Base-by-base conservation (phyloP, 2,888 invertebrate species). In the Sinopyrophorus schimmeli region DNA sequence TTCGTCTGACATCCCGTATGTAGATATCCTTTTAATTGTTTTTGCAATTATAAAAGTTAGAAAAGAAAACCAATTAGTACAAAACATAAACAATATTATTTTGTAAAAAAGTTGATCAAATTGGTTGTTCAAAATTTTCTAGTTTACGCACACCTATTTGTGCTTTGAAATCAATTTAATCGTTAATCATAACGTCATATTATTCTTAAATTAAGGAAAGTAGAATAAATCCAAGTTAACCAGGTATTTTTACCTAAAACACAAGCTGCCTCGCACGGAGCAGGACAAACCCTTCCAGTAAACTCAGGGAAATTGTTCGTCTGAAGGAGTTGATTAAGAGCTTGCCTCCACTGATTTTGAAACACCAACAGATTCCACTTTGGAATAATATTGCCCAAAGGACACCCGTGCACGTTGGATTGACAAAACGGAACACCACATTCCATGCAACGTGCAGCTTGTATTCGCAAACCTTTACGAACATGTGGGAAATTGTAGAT, bases 371-470 rank as follows among this genome's bases (percentile, higher is more conserved):
- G 93, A 75, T 99, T 99, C 96, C 97, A 99, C 76, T 96, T 96
- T 40, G 99, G 99, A 59, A 99, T 95, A 61, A 99, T 94, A 74
- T 99, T 99, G 18, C 97, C 97, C 23, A 99, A 81, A 1, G 98
- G 98, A 70, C 98, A 99, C 32, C 98, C 98, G 71, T 96, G 92
- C 23, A 83, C 81, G 53, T 82, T 82, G 21, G 92, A 92, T 70
- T 94, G 93, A 69, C 99, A 99, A 78, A 96, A 95, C 5, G 95
- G 95, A n/a, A 99, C 95, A 14, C 98, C 98, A 73, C 98, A 98
- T 68, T 98, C 98, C 98, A 98, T 98, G 70, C 98, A 99, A 27
- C 95, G 81, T 0, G 96, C 94, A 1, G 96, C 94, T 71, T 96
- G 96, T 5, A 87, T 82, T 35, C 87, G 80, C 27, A 99, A 78